phyloP scores from a whole-genome alignment of 2,888 invertebrate species.

The Drosophila mayaguana region DNA sequence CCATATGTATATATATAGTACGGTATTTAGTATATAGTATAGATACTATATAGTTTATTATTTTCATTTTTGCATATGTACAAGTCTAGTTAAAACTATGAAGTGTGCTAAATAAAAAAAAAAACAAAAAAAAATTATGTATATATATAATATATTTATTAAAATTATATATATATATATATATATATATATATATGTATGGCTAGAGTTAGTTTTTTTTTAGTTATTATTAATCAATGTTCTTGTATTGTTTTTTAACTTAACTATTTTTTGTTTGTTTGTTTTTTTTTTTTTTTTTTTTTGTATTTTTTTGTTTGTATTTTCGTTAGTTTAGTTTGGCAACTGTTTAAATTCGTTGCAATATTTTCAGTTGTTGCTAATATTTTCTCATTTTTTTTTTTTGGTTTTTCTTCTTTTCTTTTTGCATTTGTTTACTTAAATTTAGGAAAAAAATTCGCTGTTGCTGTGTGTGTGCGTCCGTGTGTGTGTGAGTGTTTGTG shows the following conservation, averaged over 20 bases:
- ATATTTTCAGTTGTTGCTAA: conserved; percentile 79
- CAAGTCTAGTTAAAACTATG: conserved; percentile 74
- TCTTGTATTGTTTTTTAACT: conserved; percentile 27
- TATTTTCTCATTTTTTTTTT: conserved; percentile 31
- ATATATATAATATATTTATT: conserved; percentile 55
- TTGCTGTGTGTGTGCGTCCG: conserved; percentile 1
- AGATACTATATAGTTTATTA: conserved; percentile 40
- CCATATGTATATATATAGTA: conserved; percentile 24
- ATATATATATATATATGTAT: conserved; percentile 44
- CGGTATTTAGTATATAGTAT: conserved; percentile 12
- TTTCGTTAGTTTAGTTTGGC: conserved; percentile 76
- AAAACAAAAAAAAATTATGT: conserved; percentile 42
- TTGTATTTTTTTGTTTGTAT: conserved; percentile 18
- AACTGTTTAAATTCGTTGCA: conserved; percentile 80
- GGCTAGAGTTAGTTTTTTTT: conserved; percentile 43
- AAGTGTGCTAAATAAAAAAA: conserved; percentile 73
- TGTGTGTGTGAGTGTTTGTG: conserved; percentile 28
- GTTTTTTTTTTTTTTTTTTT: neutral
- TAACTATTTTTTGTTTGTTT: conserved; percentile 7
- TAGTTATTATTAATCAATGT: conserved; percentile 52
- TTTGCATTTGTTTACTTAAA: conserved; percentile 73
- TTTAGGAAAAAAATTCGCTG: conserved; percentile 63
- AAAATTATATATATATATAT: conserved; percentile 36
- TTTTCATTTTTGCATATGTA: conserved; percentile 65
- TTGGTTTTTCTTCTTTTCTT: conserved; percentile 4